Evolutionary conservation across 1,140 invertebrate species (phyloP).

Genomic region (Cataglyphis hispanica): DNA sequence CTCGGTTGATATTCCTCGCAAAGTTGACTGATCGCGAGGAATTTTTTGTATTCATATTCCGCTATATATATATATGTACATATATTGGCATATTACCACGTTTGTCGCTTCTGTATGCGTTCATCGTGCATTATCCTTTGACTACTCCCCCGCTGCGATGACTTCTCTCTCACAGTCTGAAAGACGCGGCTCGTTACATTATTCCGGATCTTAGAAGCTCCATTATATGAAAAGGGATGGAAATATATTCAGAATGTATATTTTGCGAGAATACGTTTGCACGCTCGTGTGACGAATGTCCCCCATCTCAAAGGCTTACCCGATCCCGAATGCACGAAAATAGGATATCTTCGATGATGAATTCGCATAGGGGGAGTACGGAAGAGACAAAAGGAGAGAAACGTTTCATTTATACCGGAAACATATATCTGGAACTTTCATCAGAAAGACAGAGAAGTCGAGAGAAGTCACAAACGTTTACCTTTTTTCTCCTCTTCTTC

Average conservation of each 20-base stretch:
- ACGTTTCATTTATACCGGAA: not conserved
- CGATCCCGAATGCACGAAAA: not conserved
- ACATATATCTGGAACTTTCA: not conserved
- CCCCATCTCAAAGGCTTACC: not conserved
- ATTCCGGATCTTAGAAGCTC: conserved; percentile 10
- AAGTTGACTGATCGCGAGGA: not conserved
- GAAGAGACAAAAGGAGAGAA: not conserved
- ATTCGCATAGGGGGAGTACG: not conserved
- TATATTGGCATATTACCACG: not conserved
- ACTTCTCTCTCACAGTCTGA: not conserved
- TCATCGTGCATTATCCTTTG: conserved; percentile 16
- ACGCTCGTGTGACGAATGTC: conserved; percentile 9
- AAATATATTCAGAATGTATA: conserved; percentile 29
- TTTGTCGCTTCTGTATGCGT: conserved; percentile 8
- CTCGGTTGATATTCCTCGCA: not conserved
- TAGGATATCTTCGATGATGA: not conserved
- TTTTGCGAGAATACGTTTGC: not conserved
- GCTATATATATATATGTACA: too few relatives aligned
- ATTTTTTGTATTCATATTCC: too few relatives aligned
- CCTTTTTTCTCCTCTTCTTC: too few relatives aligned
- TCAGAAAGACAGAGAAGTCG: not conserved
- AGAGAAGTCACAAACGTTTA: not conserved
- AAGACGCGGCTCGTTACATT: conserved; percentile 33
- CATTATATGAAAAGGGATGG: conserved; percentile 7
- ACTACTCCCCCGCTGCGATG: not conserved